A percentile compares a stretch with the other conserved stretches of the same genome.
Conservation (phyloP, 2,888 invertebrate species). For the Rhamnusium bicolor region DNA sequence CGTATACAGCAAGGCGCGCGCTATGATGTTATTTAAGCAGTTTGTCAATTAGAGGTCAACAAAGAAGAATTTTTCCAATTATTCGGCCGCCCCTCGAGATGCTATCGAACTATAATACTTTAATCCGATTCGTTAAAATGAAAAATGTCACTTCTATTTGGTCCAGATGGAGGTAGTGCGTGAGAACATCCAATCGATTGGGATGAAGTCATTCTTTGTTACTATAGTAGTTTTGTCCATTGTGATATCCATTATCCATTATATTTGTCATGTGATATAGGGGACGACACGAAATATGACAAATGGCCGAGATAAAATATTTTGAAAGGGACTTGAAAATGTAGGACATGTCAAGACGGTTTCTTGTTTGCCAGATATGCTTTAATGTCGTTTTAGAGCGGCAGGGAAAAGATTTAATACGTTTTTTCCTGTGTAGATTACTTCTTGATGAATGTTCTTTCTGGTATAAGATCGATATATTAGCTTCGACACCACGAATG, state of each 20-base stretch:
- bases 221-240: slow-evolving; percentile 18
- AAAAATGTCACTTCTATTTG: not conserved
- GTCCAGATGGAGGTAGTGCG: not conserved
- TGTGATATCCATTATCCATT: slow-evolving; percentile 29
- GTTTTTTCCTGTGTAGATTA: not conserved
- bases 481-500: too few species aligned
- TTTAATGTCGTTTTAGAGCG: not conserved
- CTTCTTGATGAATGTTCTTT: not conserved
- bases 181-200: not conserved
- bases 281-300: slow-evolving; percentile 16
- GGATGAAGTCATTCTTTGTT: slow-evolving; percentile 6
- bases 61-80: not conserved
- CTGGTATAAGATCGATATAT: too few species aligned
- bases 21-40: too few species aligned
- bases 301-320: slow-evolving; percentile 6
- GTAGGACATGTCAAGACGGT: not conserved
- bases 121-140: not conserved
- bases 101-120: not conserved
- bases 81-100: not conserved
- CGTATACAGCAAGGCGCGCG: too few species aligned
- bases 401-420: not conserved
- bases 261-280: slow-evolving; percentile 9
- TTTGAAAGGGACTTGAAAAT: slow-evolving; percentile 10
- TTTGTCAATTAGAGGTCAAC: not conserved
- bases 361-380: not conserved